Base-by-base conservation (phyloP, 2,888 invertebrate genomes). In the Cabera pusaria region DNA sequence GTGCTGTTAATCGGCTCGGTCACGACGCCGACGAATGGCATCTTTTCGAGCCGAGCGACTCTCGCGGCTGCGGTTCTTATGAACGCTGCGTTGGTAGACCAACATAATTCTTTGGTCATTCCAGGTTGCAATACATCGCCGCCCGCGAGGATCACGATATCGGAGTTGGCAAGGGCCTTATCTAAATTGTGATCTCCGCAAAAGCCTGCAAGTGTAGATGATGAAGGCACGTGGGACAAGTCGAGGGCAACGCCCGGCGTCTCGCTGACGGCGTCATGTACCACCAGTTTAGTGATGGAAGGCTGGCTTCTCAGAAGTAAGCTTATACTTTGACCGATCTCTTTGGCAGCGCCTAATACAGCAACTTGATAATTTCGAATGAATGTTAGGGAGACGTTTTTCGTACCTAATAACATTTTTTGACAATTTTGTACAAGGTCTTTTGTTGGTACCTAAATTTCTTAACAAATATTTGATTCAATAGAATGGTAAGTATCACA, bases 131-230 rank as follows among this genome's bases (percentile, higher is more conserved):
- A 77, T 14, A 91, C 80, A 8, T 90, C 80, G 38, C 93, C 93
- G 6, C 93, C 93, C 1, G 92, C 90, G 22, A 93, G 91, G 26
- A 94, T 82, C 2, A 95, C 92, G 18, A 95, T 76, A 52, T 93
- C 90, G 1, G 92, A 86, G 18, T 89, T 89, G 51, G 83, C 70
- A 6, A 93, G 60, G 1, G 84, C 73, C 71, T 51, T 50, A 5
- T 66, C 58, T n/a, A 85, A 41, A 3, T 61, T 57, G 7, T 71
- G 60, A 5, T 69, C 59, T 19, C 81, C 83, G 1, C 59, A 58
- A 48, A 57, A 83, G 6, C 81, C 78, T 29, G 63, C 56, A 6
- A 88, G 52, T 11, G 49, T 35, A 0, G 78, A 64, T 1, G 71
- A 65, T 1, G 78, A 65, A 9, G 90, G 89, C 5, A 90, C 74